Evolutionary conservation across 2,113 vertebrate species (phyloP), one percentile per base, ranked within the genome.

Genomic region (Tragelaphus imberbis): DNA sequence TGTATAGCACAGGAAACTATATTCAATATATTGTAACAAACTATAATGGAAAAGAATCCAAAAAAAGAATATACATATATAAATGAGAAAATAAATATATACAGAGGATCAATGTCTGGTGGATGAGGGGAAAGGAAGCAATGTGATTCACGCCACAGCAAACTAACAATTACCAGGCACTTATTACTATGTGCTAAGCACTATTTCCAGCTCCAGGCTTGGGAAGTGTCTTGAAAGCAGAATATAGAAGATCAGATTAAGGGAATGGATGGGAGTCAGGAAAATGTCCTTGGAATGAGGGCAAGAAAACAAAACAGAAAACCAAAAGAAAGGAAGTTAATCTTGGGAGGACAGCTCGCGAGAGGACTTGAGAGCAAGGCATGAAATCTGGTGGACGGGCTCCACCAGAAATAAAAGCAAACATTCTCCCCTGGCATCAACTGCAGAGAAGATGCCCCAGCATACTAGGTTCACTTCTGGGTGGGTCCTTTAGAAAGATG

Each of bases 251-350:
- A 97, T 86, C 87, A 36, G 55, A 85, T 84, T 88, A 97, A 96
- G 85, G 36, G n/a, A 55, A 80, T 63, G 84, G 68, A 91, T 33
- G n/a, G 21, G 58, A 91, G 56, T 80, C 81, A 56, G 92, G 89
- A 87, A 97, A 94, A 95, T 56, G 80, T 94, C 91, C 93, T 97
- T 96, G 95, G 96, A 88, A 97, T 91, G 53, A 63, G 36, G 59
- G 61, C 59, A 92, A 94, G 93, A 85, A 95, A 97, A 91, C 96
- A 94, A 96, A 94, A 90, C 51, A 68, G 88, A 91, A 86, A 96
- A 79, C 65, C 80, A 49, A 90, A 91, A 81, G 47, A 84, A 82
- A 85, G 89, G 61, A 95, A 68, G 82, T 95, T 84, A 65, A 87
- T 59, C 80, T 88, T 49, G 75, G 87, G 68, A 96, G 25, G 88